Conservation (phyloP, 2,797 vertebrate genomes). For the Crenichthys baileyi region DNA sequence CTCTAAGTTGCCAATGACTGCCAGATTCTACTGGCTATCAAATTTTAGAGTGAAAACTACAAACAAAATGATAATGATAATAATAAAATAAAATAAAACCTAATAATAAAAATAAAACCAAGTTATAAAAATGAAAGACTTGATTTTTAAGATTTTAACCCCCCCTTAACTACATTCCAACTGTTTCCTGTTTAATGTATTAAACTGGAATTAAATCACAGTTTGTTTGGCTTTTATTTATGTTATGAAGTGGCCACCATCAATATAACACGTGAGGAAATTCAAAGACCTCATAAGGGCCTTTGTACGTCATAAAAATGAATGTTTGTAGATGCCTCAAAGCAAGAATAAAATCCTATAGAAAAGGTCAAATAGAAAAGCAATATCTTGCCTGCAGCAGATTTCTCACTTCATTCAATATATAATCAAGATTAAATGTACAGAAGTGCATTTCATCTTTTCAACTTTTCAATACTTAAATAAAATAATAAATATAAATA, state of each 20-base stretch:
- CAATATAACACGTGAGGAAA: neutral
- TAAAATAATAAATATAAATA: neutral
- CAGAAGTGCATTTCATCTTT: neutral
- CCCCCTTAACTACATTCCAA: slow-evolving; percentile 10
- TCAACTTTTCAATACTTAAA: neutral
- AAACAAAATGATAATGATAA: neutral
- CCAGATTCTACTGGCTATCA: slow-evolving; percentile 31
- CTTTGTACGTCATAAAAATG: too few species aligned
- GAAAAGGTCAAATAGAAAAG: neutral
- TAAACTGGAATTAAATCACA: slow-evolving; percentile 54
- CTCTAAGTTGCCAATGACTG: slow-evolving; percentile 20
- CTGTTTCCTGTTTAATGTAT: slow-evolving; percentile 39
- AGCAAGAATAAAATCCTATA: neutral
- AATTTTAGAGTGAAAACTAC: neutral
- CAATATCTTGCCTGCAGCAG: too few species aligned
- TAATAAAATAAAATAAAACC: neutral
- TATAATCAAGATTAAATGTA: neutral
- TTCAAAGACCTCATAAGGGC: neutral
- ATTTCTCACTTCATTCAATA: neutral
- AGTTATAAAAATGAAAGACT: neutral
- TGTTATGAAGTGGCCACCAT: neutral
- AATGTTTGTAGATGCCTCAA: neutral
- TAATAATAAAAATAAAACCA: neutral
- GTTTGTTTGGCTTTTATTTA: slow-evolving; percentile 41
- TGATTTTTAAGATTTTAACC: slow-evolving; percentile 6